Evolutionary conservation across 1,140 invertebrate species (phyloP), one percentile per base, ranked within the genome.

Genomic region (Drosophila sechellia): DNA sequence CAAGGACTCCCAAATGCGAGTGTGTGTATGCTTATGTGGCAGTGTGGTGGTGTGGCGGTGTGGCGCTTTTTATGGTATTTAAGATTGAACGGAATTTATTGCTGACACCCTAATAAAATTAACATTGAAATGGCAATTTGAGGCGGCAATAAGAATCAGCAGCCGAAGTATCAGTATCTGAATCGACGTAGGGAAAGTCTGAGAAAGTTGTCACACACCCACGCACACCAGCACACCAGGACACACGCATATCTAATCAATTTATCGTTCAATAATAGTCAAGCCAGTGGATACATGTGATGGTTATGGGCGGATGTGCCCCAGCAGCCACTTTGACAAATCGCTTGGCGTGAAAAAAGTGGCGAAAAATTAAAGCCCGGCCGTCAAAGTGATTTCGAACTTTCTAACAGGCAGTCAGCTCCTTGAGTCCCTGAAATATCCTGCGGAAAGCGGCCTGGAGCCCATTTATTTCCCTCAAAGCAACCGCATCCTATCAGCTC

Each of bases 31-130:
- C 48, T 59, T 6, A 31, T 35, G 39, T 37, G 49, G 13, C 31
- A 69, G 68, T 83, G 84, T 22, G 20, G 20, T 22, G 20, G 2
- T 35, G 39, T 37, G 49, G 15, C 31, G 66, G 68, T 83, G 84
- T 84, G 71, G 60, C 80, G 84, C 46, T 89, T 89, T 89, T 89
- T 89, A 91, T 86, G 79, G 81, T 85, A 91, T 91, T 91, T 91
- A 91, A 91, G 89, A 91, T 91, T 91, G 85, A 90, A 79, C 73
- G 69, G 65, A 91, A 91, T 91, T 91, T 91, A 91, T 91, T 74
- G 81, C 77, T 86, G 77, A 87, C 90, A 91, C 81, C 84, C 83
- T 84, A 91, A 91, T 91, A 91, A 91, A 91, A 91, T 91, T 91
- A 91, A 87, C 90, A 91, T 91, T 79, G 85, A 80, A 91, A 91